A percentile compares a stretch with the other conserved stretches of the same genome.
Evolutionary conservation across 1,140 invertebrate genomes (phyloP).

Genomic region (Drosophila kanapiae): DNA sequence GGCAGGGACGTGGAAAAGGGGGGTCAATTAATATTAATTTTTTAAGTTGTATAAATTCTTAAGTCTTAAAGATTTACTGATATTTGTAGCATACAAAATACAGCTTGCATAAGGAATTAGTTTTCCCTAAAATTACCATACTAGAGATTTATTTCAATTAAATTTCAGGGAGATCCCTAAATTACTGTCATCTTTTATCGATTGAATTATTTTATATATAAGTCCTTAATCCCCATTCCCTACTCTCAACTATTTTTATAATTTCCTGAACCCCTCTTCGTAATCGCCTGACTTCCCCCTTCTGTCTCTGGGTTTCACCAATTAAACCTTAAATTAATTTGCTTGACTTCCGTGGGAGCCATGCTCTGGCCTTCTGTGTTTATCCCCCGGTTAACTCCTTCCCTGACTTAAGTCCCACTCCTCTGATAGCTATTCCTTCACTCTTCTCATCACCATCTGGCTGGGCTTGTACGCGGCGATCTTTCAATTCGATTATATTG

Average conservation of each 20-base stretch:
- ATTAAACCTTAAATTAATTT: conserved; percentile 82
- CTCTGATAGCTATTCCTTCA: conserved; percentile 2
- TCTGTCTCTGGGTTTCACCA: conserved; percentile 33
- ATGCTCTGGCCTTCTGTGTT: conserved; percentile 40
- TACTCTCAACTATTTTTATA: neutral
- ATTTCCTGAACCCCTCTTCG: neutral
- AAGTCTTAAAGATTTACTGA: neutral
- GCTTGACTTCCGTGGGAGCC: conserved; percentile 81
- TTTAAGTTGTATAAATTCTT: too few species aligned
- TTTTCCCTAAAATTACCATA: neutral
- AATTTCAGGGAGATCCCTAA: neutral
- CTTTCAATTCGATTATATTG: conserved; percentile 84
- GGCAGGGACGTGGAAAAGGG: conserved; percentile 25
- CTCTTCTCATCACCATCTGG: conserved; percentile 23
- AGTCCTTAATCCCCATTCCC: too few species aligned
- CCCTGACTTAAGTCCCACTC: neutral
- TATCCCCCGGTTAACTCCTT: conserved; percentile 23
- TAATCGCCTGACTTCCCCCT: conserved; percentile 6
- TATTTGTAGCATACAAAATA: neutral
- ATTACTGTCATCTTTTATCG: neutral
- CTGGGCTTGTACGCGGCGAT: conserved; percentile 43
- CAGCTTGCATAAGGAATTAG: too few species aligned
- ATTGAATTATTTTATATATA: too few species aligned
- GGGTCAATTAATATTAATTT: neutral
- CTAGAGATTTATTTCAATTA: neutral